Conservation (phyloP, 2,113 vertebrate genomes). For the Oncorhynchus masou region DNA sequence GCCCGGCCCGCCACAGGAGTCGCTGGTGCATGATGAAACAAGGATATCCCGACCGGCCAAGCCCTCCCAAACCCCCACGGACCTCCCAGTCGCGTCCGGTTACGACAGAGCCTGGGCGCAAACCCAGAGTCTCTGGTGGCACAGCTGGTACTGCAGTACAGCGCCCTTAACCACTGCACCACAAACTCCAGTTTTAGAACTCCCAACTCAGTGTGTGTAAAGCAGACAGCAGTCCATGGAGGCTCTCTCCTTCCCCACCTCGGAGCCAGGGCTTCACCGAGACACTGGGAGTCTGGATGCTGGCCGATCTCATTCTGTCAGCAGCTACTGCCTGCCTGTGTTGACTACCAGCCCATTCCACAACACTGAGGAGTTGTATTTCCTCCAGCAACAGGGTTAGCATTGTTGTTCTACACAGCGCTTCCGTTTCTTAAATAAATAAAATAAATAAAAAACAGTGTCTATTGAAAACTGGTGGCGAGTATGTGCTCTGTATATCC, state of each 20-base stretch:
- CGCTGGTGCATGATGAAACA: too few species aligned
- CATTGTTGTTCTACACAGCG: slow-evolving; percentile 43
- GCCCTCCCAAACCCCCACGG: too few species aligned
- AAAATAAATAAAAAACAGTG: slow-evolving; percentile 44
- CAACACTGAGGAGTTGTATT: slow-evolving; percentile 56
- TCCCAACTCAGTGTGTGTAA: not conserved
- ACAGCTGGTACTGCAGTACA: too few species aligned
- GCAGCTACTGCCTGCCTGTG: slow-evolving; percentile 45
- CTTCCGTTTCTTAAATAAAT: slow-evolving; percentile 55
- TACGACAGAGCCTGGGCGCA: too few species aligned
- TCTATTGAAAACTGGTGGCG: slow-evolving; percentile 22
- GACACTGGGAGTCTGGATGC: slow-evolving; percentile 30
- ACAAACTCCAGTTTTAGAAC: not conserved
- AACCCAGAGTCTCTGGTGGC: too few species aligned
- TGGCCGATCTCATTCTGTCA: slow-evolving; percentile 58
- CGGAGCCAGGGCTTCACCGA: slow-evolving; percentile 34
- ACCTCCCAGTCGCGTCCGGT: too few species aligned
- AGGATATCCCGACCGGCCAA: too few species aligned
- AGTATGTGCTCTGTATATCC: slow-evolving; percentile 33
- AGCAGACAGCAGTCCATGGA: slow-evolving; percentile 23
- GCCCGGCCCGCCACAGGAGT: too few species aligned
- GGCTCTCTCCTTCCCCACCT: slow-evolving; percentile 26
- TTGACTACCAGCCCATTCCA: slow-evolving; percentile 47
- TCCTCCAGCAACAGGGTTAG: slow-evolving; percentile 34
- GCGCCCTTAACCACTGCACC: too few species aligned